Evolutionary conservation across 1,140 invertebrate genomes (phyloP).

Genomic region (Macrocentrus cingulum): DNA sequence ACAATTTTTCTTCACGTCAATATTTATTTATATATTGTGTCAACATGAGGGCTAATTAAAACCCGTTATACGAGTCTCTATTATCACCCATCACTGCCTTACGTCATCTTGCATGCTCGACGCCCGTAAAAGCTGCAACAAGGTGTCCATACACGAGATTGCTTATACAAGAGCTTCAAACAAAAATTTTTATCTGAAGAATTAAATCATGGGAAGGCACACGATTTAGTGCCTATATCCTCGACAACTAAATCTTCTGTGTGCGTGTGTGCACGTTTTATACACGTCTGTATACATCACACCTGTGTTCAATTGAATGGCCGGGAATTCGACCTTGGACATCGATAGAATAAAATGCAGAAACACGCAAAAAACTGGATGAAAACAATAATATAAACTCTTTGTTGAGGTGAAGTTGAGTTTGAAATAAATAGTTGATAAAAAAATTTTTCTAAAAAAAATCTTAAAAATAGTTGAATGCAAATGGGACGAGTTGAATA

Average conservation of each 20-base stretch:
- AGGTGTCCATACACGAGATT: conserved; percentile 11
- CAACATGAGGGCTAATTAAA: conserved; percentile 5
- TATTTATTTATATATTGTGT: conserved; percentile 16
- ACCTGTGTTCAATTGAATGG: too few relatives aligned
- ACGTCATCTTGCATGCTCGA: conserved; percentile 19
- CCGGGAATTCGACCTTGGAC: too few relatives aligned
- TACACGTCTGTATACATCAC: too few relatives aligned
- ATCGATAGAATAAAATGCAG: neutral
- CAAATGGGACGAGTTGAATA: too few relatives aligned
- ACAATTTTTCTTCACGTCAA: neutral
- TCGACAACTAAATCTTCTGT: too few relatives aligned
- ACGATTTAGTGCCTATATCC: too few relatives aligned
- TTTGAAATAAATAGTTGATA: too few relatives aligned
- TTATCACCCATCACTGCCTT: conserved; percentile 24
- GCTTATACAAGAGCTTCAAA: conserved; percentile 3
- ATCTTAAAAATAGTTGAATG: too few relatives aligned
- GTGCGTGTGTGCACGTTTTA: too few relatives aligned
- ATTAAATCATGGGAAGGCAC: neutral
- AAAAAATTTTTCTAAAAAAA: too few relatives aligned
- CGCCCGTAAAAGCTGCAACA: conserved; percentile 18
- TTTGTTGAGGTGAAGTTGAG: conserved; percentile 12
- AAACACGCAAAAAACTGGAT: neutral
- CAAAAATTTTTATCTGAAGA: too few relatives aligned
- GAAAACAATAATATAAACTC: conserved; percentile 5
- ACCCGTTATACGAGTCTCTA: conserved; percentile 13